Evolutionary conservation across 1,140 invertebrate genomes (phyloP).

Genomic region (Helicoverpa armigera): DNA sequence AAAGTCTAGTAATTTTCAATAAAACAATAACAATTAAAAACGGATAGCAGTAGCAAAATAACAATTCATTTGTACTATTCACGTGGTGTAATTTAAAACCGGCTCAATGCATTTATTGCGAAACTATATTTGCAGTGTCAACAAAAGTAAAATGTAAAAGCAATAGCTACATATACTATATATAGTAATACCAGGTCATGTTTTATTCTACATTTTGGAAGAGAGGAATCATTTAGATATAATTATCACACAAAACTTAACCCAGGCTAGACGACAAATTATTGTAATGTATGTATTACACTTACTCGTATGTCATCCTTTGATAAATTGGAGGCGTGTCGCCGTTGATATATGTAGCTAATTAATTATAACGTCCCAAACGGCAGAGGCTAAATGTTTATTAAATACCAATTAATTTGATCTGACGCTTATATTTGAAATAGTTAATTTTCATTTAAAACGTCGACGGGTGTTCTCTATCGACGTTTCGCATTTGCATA

Average conservation of each 20-base stretch:
- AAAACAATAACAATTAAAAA: background rate
- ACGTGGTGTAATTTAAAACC: background rate
- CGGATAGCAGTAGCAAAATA: background rate
- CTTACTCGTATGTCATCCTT: too few species aligned
- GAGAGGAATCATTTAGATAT: too few species aligned
- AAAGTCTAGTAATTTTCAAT: background rate
- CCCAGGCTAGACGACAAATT: too few species aligned
- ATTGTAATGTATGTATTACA: too few species aligned
- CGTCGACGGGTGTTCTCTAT: background rate
- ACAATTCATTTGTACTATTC: background rate
- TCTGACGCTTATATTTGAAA: slow-evolving; percentile 11
- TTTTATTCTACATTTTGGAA: too few species aligned
- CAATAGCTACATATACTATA: too few species aligned
- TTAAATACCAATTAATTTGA: slow-evolving; percentile 11
- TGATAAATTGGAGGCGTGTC: too few species aligned
- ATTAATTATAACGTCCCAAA: too few species aligned
- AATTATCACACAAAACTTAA: too few species aligned
- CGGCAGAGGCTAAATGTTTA: slow-evolving; percentile 2
- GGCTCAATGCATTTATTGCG: background rate
- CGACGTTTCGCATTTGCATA: slow-evolving; percentile 26
- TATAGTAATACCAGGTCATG: too few species aligned
- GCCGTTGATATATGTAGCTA: too few species aligned
- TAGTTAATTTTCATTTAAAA: slow-evolving; percentile 20
- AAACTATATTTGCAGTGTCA: background rate
- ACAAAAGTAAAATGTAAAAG: background rate